Base-by-base conservation (phyloP, 2,888 invertebrate genomes). In the Limnephilus marmoratus region DNA sequence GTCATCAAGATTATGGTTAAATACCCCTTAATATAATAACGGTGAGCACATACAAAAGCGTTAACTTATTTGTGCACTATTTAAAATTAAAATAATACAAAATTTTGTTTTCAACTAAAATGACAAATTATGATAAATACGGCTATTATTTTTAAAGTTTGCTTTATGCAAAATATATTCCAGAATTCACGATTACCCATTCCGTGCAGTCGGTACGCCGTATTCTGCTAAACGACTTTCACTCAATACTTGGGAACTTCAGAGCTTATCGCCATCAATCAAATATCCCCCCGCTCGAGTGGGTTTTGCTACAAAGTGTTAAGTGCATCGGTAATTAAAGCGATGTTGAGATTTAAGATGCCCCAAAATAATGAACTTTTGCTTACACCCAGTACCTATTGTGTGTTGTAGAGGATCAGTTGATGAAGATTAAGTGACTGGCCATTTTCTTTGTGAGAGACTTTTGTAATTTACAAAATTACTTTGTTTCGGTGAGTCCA, bases 211-310 rank as follows among this genome's bases (percentile, higher is more conserved):
- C 2, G 68, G 68, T 68, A 9, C 68, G 68, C 24, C n/a, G n/a
- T 68, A 9, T 68, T 68, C 68, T 24, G 68, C 68, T 68, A 68
- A 68, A 68, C 68, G 24, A 68, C 68, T n/a, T 68, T 24, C 24
- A n/a, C 9, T 68, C 68, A n/a, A 68, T 24, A 83, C 15, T 83
- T 15, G 83, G 68, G 68, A 68, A 37, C 15, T 83, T 37, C 5
- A 34, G 37, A 15, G 37, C 37, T 83, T 15, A 34, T 34, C 24
- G 85, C n/a, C 45, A 86, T 86, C 85, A 86, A 86, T 86, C 85
- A 86, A 29, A 86, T 86, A 45, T 41, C 45, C 29, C n/a, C 45
- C 15, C 85, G 41, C 18, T 29, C 37, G 37, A n/a, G 41, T 86
- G 85, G 85, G 45, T 86, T 86, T 45, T 41, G 18, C 31, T 31